These are phyloP conservation scores for Hedya salicella DNA, from an alignment of 2,888 invertebrate species.

Conservation along the genomic window DNA sequence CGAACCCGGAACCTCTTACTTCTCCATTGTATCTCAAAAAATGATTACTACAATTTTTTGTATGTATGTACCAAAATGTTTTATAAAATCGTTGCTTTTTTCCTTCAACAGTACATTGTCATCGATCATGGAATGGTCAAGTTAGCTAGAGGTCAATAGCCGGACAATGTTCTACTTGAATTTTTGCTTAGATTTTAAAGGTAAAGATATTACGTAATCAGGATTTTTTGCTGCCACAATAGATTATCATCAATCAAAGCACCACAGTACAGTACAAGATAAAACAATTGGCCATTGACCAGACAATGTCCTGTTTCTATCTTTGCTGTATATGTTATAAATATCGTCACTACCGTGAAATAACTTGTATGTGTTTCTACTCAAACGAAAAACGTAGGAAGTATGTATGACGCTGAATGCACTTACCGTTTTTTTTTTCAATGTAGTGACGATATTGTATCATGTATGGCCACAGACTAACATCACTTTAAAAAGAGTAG, in stretches of 20 bases:
- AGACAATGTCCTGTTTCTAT: neutral
- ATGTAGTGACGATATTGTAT: too few relatives aligned
- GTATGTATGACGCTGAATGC: too few relatives aligned
- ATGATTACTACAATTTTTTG: too few relatives aligned
- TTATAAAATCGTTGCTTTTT: neutral
- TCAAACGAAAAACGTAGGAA: too few relatives aligned
- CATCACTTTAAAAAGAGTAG: too few relatives aligned
- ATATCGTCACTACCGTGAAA: too few relatives aligned
- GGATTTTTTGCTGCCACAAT: neutral
- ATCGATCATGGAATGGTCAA: neutral
- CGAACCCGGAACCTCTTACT: too few relatives aligned
- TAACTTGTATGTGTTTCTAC: too few relatives aligned
- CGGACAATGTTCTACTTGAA: neutral
- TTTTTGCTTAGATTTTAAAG: constrained; percentile 11
- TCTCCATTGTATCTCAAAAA: too few relatives aligned
- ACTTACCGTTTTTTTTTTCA: too few relatives aligned
- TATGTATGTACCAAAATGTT: too few relatives aligned
- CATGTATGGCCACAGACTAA: too few relatives aligned
- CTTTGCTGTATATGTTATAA: neutral
- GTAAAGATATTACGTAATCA: constrained; percentile 7
- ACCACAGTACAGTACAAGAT: neutral
- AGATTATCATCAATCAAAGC: constrained; percentile 13
- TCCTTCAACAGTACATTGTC: neutral
- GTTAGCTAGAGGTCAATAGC: neutral
- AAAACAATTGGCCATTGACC: neutral